Percentiles rank a stretch among this genome's conserved stretches.
Conservation (phyloP, 2,888 invertebrate species). For the Argynnis bischoffii region DNA sequence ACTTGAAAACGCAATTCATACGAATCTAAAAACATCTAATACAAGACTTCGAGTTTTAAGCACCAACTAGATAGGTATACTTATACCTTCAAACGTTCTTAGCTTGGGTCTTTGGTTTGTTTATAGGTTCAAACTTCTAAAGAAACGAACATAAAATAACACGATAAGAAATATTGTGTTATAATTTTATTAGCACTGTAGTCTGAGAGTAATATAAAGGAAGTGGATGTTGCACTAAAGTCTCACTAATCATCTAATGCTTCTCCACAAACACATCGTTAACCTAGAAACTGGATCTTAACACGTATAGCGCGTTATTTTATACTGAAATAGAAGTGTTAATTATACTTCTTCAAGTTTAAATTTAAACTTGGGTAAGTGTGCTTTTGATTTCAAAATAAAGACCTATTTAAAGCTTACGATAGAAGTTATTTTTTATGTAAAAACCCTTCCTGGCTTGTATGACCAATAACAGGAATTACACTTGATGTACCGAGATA, state of each 20-base stretch:
- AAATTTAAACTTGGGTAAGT: background rate
- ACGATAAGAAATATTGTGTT: background rate
- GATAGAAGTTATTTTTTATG: too few species aligned
- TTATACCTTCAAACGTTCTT: too few species aligned
- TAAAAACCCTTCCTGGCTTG: too few species aligned
- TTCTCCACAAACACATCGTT: constrained; percentile 30
- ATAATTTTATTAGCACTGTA: background rate
- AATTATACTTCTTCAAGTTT: background rate
- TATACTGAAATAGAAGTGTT: constrained; percentile 17
- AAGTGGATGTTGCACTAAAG: constrained; percentile 16
- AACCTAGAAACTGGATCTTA: constrained; percentile 30
- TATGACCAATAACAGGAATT: too few species aligned
- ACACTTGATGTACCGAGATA: too few species aligned
- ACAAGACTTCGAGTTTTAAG: too few species aligned
- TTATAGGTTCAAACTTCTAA: too few species aligned
- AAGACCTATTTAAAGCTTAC: too few species aligned
- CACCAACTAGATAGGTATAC: too few species aligned
- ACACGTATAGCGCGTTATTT: constrained; percentile 6
- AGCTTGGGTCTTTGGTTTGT: too few species aligned
- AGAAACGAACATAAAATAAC: background rate
- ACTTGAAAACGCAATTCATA: too few species aligned
- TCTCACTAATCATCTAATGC: constrained; percentile 23
- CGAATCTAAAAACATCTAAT: too few species aligned
- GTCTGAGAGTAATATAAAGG: constrained; percentile 13
- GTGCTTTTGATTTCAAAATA: background rate